These are phyloP conservation scores for Pantala flavescens DNA, from an alignment of 1,140 invertebrate genomes.

Conservation along the genomic window DNA sequence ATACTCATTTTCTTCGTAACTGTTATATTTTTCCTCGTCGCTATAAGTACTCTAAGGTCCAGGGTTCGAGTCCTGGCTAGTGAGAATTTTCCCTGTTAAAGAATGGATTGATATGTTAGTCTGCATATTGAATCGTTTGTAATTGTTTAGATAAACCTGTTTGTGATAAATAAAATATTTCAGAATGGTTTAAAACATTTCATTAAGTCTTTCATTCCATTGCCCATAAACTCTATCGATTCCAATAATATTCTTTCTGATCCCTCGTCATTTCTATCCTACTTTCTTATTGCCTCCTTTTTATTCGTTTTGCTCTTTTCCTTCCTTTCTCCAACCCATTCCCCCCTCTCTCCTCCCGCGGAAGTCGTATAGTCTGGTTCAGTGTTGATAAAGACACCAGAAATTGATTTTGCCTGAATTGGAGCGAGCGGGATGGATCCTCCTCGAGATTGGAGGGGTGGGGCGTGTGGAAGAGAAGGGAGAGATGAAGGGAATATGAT, in stretches of 20 bases:
- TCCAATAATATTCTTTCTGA: background rate
- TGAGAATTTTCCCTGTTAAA: no score
- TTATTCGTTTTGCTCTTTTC: background rate
- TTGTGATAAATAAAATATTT: no score
- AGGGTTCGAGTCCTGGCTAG: no score
- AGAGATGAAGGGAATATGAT: background rate
- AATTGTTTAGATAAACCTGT: no score
- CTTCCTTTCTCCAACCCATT: background rate
- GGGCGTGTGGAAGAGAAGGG: background rate
- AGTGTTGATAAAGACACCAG: constrained; percentile 4
- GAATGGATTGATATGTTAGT: no score
- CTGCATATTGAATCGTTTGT: no score
- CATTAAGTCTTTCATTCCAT: no score
- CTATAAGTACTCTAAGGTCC: no score
- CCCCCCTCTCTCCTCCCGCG: background rate
- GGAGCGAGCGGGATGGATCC: background rate
- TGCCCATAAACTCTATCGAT: background rate
- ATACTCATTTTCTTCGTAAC: no score
- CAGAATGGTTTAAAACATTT: no score
- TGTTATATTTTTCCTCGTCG: no score
- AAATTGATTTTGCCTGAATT: constrained; percentile 10
- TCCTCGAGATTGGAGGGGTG: background rate
- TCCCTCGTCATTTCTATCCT: background rate
- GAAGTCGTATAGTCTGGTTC: constrained; percentile 5
- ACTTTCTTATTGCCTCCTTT: background rate